phyloP scores from a whole-genome alignment of 2,113 vertebrate genomes.

The Gavia stellata region DNA sequence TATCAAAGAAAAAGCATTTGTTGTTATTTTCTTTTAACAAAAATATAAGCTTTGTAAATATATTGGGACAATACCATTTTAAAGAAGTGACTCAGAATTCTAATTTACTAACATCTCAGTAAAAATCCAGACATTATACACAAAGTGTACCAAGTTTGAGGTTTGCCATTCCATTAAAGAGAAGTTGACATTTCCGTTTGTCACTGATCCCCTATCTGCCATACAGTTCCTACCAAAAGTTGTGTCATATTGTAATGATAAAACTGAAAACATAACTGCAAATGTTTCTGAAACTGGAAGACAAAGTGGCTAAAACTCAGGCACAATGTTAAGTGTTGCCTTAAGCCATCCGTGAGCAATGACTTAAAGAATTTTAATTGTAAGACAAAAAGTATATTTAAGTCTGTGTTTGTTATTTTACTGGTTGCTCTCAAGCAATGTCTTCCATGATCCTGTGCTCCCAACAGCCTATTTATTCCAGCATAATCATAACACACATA shows the following conservation, averaged over 20 bases:
- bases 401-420: neutral
- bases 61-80: neutral
- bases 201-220: neutral
- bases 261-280: neutral
- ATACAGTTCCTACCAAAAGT: neutral
- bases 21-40: neutral
- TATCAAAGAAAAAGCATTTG: neutral
- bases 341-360: neutral
- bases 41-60: neutral
- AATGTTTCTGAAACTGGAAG: neutral
- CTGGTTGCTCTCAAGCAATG: neutral
- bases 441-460: neutral
- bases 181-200: neutral
- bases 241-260: fast-evolving
- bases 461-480: neutral
- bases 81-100: neutral
- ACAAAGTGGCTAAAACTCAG: neutral
- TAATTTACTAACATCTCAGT: neutral
- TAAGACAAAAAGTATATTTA: neutral
- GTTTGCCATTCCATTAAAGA: neutral
- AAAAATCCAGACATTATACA: neutral
- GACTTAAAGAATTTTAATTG: neutral
- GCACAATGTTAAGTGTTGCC: neutral
- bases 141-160: neutral
- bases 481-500: neutral